These are phyloP conservation scores for Drosophila melanogaster DNA, from an alignment of 1,140 invertebrate genomes.

Conservation along the genomic window Release_6_plus_ISO1_MT NT_033779.5:2783501-2784000, in stretches of 20 bases:
- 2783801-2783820: slow-evolving; percentile 59
- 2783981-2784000: slow-evolving; percentile 74
- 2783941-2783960: slow-evolving; percentile 27
- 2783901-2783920: slow-evolving; percentile 35
- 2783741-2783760: slow-evolving; percentile 19
- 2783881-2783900: slow-evolving; percentile 64
- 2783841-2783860: slow-evolving; percentile 37
- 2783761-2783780: slow-evolving; percentile 26
- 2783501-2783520: slow-evolving; percentile 56
- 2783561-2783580: slow-evolving; percentile 12
- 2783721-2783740: slow-evolving; percentile 28
- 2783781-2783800: slow-evolving; percentile 73
- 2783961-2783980: slow-evolving; percentile 64
- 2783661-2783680: slow-evolving; percentile 30
- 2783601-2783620: slow-evolving; percentile 38
- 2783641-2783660: slow-evolving; percentile 33
- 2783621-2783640: slow-evolving; percentile 26
- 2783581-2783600: slow-evolving; percentile 39
- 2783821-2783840: slow-evolving; percentile 46
- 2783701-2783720: slow-evolving; percentile 55
- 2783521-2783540: slow-evolving; percentile 57
- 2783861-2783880: slow-evolving; percentile 38
- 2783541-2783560: slow-evolving; percentile 38
- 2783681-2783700: slow-evolving; percentile 69
- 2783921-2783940: slow-evolving; percentile 22